These are phyloP conservation scores for Acrobasis suavella DNA, from an alignment of 2,888 invertebrate genomes.

Conservation along the genomic window DNA sequence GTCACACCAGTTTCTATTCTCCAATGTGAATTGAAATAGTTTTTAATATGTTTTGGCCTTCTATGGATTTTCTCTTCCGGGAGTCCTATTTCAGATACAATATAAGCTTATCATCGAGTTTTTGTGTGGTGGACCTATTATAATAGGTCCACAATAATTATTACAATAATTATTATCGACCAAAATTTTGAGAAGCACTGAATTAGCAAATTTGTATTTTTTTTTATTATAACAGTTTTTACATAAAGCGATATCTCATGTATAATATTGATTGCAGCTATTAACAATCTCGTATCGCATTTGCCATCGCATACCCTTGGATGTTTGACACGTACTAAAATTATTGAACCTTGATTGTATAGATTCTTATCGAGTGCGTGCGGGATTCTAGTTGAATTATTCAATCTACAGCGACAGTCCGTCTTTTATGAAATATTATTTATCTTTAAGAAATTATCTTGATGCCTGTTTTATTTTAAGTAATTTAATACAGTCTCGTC, in stretches of 20 bases:
- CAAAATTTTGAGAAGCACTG: neutral
- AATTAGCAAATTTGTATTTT: neutral
- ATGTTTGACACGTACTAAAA: conserved; percentile 27
- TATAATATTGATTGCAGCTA: conserved; percentile 29
- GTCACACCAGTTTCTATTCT: conserved; percentile 19
- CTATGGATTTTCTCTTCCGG: no score
- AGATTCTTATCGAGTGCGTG: conserved; percentile 2
- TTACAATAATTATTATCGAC: no score
- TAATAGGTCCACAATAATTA: no score
- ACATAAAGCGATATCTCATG: conserved; percentile 19
- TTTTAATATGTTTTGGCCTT: neutral
- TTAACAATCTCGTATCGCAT: conserved; percentile 32
- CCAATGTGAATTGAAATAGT: neutral
- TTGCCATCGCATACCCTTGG: conserved; percentile 26
- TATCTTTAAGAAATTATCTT: no score
- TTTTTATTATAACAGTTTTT: conserved; percentile 16
- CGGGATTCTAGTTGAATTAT: conserved; percentile 2
- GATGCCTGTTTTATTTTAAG: no score
- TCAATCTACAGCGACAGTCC: neutral
- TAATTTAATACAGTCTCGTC: neutral
- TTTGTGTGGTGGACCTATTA: no score
- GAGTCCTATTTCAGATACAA: no score
- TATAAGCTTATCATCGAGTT: no score
- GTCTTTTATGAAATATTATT: no score
- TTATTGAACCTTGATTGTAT: conserved; percentile 19